A percentile compares a stretch with the other conserved stretches of the same genome.
Evolutionary conservation across 1,140 invertebrate species (phyloP).

Genomic region (Orussus abietinus): DNA sequence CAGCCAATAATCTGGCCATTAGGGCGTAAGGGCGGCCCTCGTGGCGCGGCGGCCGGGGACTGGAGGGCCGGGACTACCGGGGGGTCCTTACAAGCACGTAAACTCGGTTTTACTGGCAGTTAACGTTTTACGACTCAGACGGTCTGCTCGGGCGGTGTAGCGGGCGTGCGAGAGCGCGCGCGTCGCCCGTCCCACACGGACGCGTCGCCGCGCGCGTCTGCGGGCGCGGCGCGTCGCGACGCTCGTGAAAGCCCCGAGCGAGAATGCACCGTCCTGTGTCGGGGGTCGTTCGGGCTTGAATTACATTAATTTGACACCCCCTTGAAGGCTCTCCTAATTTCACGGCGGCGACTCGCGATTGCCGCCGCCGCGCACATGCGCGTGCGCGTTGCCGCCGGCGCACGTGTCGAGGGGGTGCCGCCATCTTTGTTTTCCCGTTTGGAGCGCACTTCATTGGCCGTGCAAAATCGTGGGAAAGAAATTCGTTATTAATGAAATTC

Average conservation of each 20-base stretch:
- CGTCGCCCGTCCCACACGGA: no score
- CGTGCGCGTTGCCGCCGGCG: no score
- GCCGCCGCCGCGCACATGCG: no score
- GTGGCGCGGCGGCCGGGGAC: conserved; percentile 19
- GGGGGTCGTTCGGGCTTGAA: conserved; percentile 28
- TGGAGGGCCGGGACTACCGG: conserved; percentile 23
- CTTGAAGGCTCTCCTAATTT: conserved; percentile 19
- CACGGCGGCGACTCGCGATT: no score
- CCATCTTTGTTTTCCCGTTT: not conserved
- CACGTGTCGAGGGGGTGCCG: conserved; percentile 2
- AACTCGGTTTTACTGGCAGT: conserved; percentile 53
- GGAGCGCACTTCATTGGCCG: not conserved
- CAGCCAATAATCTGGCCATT: conserved; percentile 46
- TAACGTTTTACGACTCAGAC: conserved; percentile 52
- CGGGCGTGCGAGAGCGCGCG: no score
- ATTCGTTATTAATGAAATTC: no score
- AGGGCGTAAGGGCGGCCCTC: conserved; percentile 23
- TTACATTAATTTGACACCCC: conserved; percentile 36
- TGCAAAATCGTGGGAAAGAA: not conserved
- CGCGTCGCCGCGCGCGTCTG: conserved; percentile 13
- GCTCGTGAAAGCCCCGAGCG: conserved; percentile 7
- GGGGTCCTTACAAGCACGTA: conserved; percentile 51
- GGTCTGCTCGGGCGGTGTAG: conserved; percentile 37
- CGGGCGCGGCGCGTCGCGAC: conserved; percentile 16
- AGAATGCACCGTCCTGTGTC: not conserved